Percentiles rank a stretch among this genome's conserved stretches.
Evolutionary conservation across 2,888 invertebrate genomes (phyloP).

Genomic region (Myopa tessellatipennis): DNA sequence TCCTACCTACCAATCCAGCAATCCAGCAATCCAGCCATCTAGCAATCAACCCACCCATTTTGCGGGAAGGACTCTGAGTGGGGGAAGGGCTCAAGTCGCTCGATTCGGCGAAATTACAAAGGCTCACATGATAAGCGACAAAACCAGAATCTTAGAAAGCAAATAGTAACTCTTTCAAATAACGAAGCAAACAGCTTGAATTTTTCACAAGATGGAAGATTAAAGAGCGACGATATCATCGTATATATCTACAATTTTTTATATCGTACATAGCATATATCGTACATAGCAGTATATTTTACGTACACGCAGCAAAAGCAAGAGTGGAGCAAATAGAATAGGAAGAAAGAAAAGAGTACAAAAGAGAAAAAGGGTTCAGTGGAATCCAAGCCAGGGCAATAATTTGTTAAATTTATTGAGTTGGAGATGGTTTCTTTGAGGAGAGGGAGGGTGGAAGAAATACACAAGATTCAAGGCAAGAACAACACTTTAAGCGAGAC

Average conservation of each 20-base stretch:
- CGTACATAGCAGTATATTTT: neutral
- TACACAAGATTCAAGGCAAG: neutral
- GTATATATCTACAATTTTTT: neutral
- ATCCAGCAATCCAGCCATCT: neutral
- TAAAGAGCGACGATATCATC: neutral
- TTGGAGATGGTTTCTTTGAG: neutral
- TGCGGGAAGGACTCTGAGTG: neutral
- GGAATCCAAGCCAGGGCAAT: neutral
- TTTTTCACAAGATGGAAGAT: neutral
- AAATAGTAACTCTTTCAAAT: conserved; percentile 10
- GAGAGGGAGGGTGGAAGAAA: neutral
- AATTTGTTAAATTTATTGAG: neutral
- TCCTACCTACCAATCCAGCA: neutral
- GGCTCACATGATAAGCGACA: conserved; percentile 10
- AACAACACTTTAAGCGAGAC: no score
- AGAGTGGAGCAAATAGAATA: neutral
- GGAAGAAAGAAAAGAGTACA: neutral
- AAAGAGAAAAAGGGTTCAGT: neutral
- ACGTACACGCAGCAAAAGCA: neutral
- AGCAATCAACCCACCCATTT: neutral
- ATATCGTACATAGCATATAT: neutral
- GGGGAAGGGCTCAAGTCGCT: neutral
- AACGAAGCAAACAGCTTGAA: neutral
- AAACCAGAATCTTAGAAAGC: conserved; percentile 1
- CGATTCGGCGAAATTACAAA: neutral